Base-by-base conservation (phyloP, 2,888 invertebrate species). In the Prenolepis imparis region DNA sequence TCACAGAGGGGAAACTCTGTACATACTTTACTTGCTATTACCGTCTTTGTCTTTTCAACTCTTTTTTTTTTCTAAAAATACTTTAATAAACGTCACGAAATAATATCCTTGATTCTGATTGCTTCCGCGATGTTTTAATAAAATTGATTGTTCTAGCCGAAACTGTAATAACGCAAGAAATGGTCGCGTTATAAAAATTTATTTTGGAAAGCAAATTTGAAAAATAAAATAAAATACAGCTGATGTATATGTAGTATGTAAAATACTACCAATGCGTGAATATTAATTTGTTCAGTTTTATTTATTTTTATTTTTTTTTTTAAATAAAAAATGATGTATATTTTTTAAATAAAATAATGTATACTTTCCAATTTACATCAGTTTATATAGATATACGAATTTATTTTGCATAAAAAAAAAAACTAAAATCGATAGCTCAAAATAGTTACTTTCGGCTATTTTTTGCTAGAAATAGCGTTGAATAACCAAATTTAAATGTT, bases 1-100 rank as follows among this genome's bases (percentile, higher is more conserved):
- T 67, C 67, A 11, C 18, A 12, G 18, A 44, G 44, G 5, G 73
- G 64, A 57, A 84, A 32, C 18, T 36, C 78, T 86, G 84, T 84
- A 84, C 83, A 84, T 78, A 82, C 74, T 82, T 84, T 75, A 55
- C 55, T 39, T 48, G 28, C 72, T 82, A 41, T 48, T 57, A 48
- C 48, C 55, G 66, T 75, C 73, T 64, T 74, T 64, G 41, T 73
- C 77, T 77, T 18, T 68, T 77, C 18, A 24, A 21, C 32, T 64
- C 41, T 24, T 63, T 9, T 15, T 36, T 48, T 18, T 48, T 77
- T 11, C 39, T 64, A 63, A 39, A 39, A 21, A 78, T 41, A 36
- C 21, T 63, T 63, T 48, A 75, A 64, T 81, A 64, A 74, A 21
- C 63, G 41, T 63, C 39, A 41, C 24, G n/a, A 48, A 70, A 70